These are phyloP conservation scores for Amblyraja radiata DNA, from an alignment of 2,797 vertebrate species.

Conservation along the genomic window DNA sequence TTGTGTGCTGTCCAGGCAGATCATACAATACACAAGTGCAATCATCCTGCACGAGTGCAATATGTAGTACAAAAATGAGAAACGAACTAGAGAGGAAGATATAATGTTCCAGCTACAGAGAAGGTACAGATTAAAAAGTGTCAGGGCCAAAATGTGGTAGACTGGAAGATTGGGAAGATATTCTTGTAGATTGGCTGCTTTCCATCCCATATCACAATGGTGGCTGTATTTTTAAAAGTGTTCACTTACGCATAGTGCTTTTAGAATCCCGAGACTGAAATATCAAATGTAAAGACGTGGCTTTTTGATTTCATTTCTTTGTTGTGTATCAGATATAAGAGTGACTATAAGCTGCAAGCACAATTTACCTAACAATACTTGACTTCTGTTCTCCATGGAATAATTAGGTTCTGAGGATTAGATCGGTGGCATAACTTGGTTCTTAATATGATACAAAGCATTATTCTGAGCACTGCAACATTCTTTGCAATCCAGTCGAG, in stretches of 20 bases:
- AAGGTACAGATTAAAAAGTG: no score
- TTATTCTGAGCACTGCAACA: background rate
- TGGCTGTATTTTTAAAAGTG: background rate
- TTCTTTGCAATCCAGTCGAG: background rate
- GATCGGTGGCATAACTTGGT: background rate
- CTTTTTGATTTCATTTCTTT: background rate
- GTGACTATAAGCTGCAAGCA: background rate
- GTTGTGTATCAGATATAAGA: background rate
- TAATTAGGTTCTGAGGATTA: background rate
- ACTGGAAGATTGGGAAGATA: no score
- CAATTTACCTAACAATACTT: background rate
- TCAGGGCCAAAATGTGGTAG: no score
- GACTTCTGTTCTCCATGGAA: background rate
- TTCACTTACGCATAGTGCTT: background rate
- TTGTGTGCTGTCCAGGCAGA: no score
- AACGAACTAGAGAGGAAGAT: no score
- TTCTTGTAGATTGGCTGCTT: background rate
- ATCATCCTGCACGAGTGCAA: no score
- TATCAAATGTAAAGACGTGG: background rate
- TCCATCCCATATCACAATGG: background rate
- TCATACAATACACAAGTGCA: no score
- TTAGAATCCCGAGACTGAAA: background rate
- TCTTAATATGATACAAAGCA: background rate
- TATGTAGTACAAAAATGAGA: no score
- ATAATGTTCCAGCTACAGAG: no score